phyloP scores from a whole-genome alignment of 2,888 invertebrate genomes.

The Drosophila fungiperda region DNA sequence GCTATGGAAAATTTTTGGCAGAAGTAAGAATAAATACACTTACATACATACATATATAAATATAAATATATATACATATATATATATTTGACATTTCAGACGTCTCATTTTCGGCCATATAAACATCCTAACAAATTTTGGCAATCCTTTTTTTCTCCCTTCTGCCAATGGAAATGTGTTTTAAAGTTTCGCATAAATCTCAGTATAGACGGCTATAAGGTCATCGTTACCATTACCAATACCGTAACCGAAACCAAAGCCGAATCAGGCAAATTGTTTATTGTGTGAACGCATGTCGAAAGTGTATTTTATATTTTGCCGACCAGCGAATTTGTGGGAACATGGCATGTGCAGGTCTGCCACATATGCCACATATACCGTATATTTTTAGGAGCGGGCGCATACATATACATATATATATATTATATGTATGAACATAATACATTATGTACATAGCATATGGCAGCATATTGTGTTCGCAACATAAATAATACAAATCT shows the following conservation, averaged over 20 bases:
- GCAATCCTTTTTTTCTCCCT: conserved; percentile 29
- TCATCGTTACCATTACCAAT: conserved; percentile 7
- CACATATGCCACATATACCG: conserved; percentile 7
- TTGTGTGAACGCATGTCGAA: conserved; percentile 40
- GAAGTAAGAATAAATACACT: background rate
- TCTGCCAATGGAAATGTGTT: conserved; percentile 64
- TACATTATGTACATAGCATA: conserved; percentile 22
- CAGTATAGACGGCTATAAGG: conserved; percentile 31
- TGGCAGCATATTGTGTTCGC: conserved; percentile 52
- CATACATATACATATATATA: background rate
- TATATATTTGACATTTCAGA: conserved; percentile 64
- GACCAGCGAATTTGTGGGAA: conserved; percentile 51
- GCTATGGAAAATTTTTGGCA: conserved; percentile 20
- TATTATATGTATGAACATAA: conserved; percentile 13
- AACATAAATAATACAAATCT: conserved; percentile 63
- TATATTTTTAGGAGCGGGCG: background rate
- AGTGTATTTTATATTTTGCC: conserved; percentile 47
- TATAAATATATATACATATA: conserved; percentile 19
- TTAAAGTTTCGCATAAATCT: conserved; percentile 66
- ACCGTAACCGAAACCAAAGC: conserved; percentile 20
- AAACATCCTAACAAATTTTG: conserved; percentile 61
- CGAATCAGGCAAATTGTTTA: conserved; percentile 43
- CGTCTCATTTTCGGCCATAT: conserved; percentile 69
- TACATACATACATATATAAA: background rate
- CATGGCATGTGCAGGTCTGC: conserved; percentile 47